These are phyloP conservation scores for Scatophagus argus DNA, from an alignment of 2,113 vertebrate species.

Conservation along the genomic window DNA sequence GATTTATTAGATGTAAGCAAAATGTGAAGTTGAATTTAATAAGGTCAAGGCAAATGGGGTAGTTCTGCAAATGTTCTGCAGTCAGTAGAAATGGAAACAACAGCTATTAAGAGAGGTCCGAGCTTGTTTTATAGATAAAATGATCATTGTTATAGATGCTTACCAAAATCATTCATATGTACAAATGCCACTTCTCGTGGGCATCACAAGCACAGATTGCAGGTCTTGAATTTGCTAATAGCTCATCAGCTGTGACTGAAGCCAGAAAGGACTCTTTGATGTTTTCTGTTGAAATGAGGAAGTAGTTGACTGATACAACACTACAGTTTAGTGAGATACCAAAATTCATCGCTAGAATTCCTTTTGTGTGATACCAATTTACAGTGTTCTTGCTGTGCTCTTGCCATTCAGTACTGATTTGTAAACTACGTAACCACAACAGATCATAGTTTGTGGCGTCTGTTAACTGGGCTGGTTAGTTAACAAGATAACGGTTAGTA, in stretches of 20 bases:
- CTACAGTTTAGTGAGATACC: background rate
- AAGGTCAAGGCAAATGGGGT: slow-evolving; percentile 20
- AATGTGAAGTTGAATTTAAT: slow-evolving; percentile 35
- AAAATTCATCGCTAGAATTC: background rate
- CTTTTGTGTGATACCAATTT: background rate
- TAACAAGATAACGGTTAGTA: slow-evolving; percentile 42
- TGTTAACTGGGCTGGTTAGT: background rate
- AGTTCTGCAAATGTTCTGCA: background rate
- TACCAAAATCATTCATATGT: background rate
- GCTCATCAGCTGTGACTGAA: background rate
- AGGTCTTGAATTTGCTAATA: background rate
- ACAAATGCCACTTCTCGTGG: background rate
- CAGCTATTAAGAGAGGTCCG: background rate
- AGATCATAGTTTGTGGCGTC: background rate
- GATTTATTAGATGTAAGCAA: slow-evolving; percentile 29
- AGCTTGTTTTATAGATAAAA: slow-evolving; percentile 16
- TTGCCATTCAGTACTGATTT: background rate
- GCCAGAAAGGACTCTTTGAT: background rate
- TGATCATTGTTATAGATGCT: background rate
- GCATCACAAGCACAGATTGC: background rate
- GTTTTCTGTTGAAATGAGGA: background rate
- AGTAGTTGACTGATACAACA: background rate
- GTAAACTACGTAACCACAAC: background rate
- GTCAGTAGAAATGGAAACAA: slow-evolving; percentile 13
- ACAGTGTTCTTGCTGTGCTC: no score